Evolutionary conservation across 2,113 vertebrate species (phyloP).

Genomic region (Muntiacus muntjak): DNA sequence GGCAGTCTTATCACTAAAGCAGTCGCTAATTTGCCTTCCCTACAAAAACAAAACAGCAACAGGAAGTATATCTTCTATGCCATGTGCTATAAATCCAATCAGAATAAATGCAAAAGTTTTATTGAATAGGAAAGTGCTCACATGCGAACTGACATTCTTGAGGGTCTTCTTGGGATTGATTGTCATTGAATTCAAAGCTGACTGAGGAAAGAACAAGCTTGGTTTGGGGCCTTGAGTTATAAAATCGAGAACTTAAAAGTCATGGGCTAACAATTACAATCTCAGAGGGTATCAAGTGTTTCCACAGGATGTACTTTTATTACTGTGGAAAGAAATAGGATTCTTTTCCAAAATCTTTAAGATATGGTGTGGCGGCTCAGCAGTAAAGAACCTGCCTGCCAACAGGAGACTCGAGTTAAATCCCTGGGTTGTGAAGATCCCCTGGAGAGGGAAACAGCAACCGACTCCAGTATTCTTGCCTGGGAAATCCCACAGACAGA

Average conservation of each 20-base stretch:
- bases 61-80: constrained; percentile 20
- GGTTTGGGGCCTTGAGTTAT: background rate
- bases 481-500: background rate
- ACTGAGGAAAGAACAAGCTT: background rate
- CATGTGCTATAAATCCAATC: background rate
- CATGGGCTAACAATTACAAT: background rate
- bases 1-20: background rate
- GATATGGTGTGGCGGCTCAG: background rate
- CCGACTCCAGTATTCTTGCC: background rate
- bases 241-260: background rate
- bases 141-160: background rate
- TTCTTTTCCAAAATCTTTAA: background rate
- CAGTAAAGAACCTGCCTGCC: background rate
- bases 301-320: background rate
- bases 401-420: fast-evolving
- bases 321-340: background rate
- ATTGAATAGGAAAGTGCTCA: background rate
- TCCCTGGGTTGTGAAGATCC: background rate
- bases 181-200: background rate
- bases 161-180: background rate
- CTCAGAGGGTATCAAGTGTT: background rate
- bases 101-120: background rate
- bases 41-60: background rate
- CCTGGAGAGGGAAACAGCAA: background rate
- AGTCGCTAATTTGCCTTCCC: background rate